phyloP scores from a whole-genome alignment of 2,888 invertebrate species.

The Marronus borbonicus region DNA sequence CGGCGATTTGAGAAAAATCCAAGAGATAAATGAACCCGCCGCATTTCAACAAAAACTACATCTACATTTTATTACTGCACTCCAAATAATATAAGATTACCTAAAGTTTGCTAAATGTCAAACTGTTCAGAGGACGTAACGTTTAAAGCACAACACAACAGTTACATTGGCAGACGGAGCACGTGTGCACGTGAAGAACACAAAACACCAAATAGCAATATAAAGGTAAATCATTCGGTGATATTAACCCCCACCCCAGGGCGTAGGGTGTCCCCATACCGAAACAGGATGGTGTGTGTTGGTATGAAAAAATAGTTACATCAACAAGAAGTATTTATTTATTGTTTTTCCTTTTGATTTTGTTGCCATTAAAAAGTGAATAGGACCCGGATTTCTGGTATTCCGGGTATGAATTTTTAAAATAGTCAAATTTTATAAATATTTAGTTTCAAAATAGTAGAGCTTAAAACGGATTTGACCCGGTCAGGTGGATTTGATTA shows the following conservation, averaged over 20 bases:
- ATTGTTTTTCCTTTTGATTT: too few species aligned
- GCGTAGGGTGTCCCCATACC: slow-evolving; percentile 19
- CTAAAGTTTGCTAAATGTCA: slow-evolving; percentile 10
- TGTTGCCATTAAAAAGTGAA: too few species aligned
- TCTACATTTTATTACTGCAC: slow-evolving; percentile 31
- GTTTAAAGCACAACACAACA: not conserved
- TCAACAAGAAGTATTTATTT: too few species aligned
- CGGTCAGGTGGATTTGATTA: not conserved
- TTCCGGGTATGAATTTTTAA: too few species aligned
- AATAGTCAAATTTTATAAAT: too few species aligned
- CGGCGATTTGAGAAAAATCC: slow-evolving; percentile 31
- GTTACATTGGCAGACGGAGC: slow-evolving; percentile 16
- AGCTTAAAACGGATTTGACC: not conserved
- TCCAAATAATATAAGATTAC: slow-evolving; percentile 23
- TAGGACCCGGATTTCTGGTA: too few species aligned
- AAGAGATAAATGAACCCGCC: not conserved
- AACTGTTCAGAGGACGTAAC: not conserved
- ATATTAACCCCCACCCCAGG: slow-evolving; percentile 58
- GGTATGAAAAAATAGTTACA: not conserved
- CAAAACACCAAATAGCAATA: slow-evolving; percentile 56
- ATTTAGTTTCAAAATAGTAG: not conserved
- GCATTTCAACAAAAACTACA: slow-evolving; percentile 39
- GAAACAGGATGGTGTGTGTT: not conserved
- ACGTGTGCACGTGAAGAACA: slow-evolving; percentile 53
- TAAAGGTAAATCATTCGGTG: slow-evolving; percentile 57